phyloP scores from a whole-genome alignment of 2,888 invertebrate genomes.

The Himalopsyche tibetana region DNA sequence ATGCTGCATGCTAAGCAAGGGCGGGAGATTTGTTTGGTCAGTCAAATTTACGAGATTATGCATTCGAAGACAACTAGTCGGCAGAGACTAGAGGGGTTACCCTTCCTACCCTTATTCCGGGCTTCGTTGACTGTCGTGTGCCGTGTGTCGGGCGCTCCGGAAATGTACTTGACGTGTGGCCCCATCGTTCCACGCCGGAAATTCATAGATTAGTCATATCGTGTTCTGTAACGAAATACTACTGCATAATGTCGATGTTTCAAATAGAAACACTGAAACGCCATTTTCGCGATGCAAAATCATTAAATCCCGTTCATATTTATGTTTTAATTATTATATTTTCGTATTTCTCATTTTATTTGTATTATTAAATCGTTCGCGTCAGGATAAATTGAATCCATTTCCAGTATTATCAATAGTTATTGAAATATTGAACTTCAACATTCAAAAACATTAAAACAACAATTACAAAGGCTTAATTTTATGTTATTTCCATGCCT shows the following conservation, averaged over 20 bases:
- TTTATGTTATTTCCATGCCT: no score
- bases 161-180: conserved; percentile 72
- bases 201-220: conserved; percentile 72
- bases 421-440: no score
- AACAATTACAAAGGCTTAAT: no score
- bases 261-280: neutral
- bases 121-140: conserved; percentile 20
- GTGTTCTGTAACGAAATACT: conserved; percentile 62
- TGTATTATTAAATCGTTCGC: no score
- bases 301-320: neutral
- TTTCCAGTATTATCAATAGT: no score
- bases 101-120: neutral
- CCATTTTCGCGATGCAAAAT: conserved; percentile 22
- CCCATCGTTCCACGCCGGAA: conserved; percentile 72
- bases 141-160: conserved; percentile 67
- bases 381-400: no score
- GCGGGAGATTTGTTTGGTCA: conserved; percentile 2
- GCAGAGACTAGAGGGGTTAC: neutral
- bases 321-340: no score
- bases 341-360: no score
- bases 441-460: no score
- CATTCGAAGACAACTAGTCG: conserved; percentile 17
- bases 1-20: neutral
- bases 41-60: conserved; percentile 18
- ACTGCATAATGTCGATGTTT: conserved; percentile 17